Evolutionary conservation across 1,140 invertebrate species (phyloP), one percentile per base, ranked within the genome.

Genomic region (Eumaeus atala): DNA sequence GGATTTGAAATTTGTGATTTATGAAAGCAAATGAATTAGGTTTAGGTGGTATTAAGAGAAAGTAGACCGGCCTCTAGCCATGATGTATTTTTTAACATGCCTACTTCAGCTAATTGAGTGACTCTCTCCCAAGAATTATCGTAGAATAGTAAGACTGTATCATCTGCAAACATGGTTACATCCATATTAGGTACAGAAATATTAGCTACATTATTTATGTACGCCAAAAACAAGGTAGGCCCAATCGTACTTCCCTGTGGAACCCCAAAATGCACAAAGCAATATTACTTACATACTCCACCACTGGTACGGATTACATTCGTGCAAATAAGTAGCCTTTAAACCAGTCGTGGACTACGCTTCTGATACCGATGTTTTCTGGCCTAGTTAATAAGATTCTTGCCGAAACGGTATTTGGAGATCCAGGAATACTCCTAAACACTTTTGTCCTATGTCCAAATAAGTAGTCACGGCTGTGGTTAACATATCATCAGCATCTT

Each of bases 191-290:
- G 21, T 3, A 28, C 21, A 28, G 6, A 2, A 28, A 28, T 28
- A 6, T 28, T 28, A 6, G 21, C 21, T 3, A 28, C 2, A n/a
- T n/a, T n/a, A n/a, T n/a, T n/a, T n/a, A 28, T 44, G 12, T 44
- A 44, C 8, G 12, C 17, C 3, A 44, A 16, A 44, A 44, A 44
- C n/a, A 44, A 12, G n/a, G 42, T 44, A 5, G 4, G 42, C 8
- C 12, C 42, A 3, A 44, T 6, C n/a, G 42, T 44, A 44, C 42
- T 44, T 16, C 42, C 42, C 12, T 44, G 42, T 44, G 42, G 42
- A 4, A 44, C 42, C 8, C 42, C 42, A 9, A 44, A 44, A 1
- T 2, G n/a, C 42, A 44, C 8, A 2, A 1, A 12, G 14, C 11
- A 12, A 1, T 4, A 12, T 44, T 12, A 44, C 42, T 44, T 9